Base-by-base conservation (phyloP, 2,113 vertebrate species). In the Tenrec ecaudatus region DNA sequence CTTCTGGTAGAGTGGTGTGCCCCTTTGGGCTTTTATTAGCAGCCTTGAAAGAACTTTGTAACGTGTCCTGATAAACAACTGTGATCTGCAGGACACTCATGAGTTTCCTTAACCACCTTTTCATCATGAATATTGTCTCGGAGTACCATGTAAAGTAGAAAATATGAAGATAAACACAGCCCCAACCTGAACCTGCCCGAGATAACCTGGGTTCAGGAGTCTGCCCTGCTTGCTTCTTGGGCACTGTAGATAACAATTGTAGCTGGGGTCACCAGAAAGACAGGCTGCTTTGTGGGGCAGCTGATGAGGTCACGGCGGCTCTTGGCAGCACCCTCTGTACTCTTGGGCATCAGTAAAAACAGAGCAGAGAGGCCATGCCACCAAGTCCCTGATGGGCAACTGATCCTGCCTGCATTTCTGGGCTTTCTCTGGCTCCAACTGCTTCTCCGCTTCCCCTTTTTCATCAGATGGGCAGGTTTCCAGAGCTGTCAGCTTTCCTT, bases 401-500 rank as follows among this genome's bases (percentile, higher is more conserved):
- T 23, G 87, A 94, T 69, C 69, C 33, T 0, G 31, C 78, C 90
- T 79, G 53, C 60, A 33, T 92, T 90, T 77, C 86, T 75, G 81
- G 76, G 62, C 76, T 91, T 66, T 25, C 82, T 93, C 68, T 2
- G 64, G 85, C 92, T 94, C 82, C 95, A 89, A 53, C 87, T 0
- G 81, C 58, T 79, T 95, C 92, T 84, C 85, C 73, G 81, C 91
- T 93, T 92, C 89, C 76, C 86, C 90, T 66, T 90, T 66, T 68
- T 93, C 86, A 82, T 89, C 91, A 69, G 76, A 94, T 82, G 96
- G 97, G 96, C 96, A 96, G 77, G 77, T 90, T 95, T 97, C 96
- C 95, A 97, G 95, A 95, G 86, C 97, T 96, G 97, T 97, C 94
- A 92, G 66, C 82, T 93, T 96, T 93, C 95, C 95, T 96, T 96